Evolutionary conservation across 2,113 vertebrate genomes (phyloP).

Genomic region (Rhea americana): DNA sequence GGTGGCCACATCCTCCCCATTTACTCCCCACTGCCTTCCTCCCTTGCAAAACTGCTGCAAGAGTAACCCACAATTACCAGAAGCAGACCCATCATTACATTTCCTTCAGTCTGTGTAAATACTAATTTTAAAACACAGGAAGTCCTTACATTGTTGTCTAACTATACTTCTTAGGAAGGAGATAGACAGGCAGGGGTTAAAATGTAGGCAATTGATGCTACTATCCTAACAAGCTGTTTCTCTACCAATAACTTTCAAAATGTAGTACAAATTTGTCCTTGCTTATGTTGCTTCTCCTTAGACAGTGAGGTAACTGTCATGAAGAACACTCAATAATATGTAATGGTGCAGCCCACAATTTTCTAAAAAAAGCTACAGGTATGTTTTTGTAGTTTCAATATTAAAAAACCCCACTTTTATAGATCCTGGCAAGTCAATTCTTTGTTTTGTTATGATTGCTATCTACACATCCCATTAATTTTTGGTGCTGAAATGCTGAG

Average conservation of each 20-base stretch:
- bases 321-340: background rate
- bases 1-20: constrained; percentile 49
- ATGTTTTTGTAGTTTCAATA: background rate
- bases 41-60: constrained; percentile 24
- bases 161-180: background rate
- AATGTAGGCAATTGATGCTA: background rate
- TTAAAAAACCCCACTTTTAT: background rate
- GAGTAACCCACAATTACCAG: constrained; percentile 40
- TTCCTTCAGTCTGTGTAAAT: constrained; percentile 26
- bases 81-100: constrained; percentile 53
- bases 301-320: background rate
- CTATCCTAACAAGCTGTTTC: background rate
- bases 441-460: background rate
- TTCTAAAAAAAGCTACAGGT: background rate
- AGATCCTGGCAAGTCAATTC: background rate
- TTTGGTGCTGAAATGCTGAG: background rate
- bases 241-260: background rate
- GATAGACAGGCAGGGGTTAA: constrained; percentile 34
- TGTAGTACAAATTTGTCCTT: background rate
- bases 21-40: background rate
- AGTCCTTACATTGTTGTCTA: background rate
- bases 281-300: background rate
- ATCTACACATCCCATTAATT: background rate
- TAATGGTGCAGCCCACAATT: background rate
- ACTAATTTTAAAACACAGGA: constrained; percentile 52